phyloP scores from a whole-genome alignment of 53 echinoderm and acorn worm genomes.

The Temnopleurus reevesii region DNA sequence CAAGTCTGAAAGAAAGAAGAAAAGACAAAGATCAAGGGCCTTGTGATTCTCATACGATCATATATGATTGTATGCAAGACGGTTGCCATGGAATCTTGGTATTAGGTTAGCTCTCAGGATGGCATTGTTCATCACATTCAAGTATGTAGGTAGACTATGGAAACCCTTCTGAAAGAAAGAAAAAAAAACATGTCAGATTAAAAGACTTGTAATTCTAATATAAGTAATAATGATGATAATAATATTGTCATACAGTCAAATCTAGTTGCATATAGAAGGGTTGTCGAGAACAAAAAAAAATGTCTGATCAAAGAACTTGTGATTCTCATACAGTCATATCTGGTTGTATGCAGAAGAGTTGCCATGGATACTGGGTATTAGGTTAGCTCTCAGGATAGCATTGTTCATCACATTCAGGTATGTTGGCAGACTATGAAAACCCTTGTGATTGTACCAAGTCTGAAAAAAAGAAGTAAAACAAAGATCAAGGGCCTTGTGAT shows the following conservation, averaged over 20 bases:
- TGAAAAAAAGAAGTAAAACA: slow-evolving; percentile 53
- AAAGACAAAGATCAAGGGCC: too few species aligned
- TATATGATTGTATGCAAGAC: slow-evolving; percentile 91
- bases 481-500: too few species aligned
- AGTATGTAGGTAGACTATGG: slow-evolving; percentile 88
- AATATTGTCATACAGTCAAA: too few species aligned
- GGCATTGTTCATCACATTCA: slow-evolving; percentile 93
- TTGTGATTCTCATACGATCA: too few species aligned
- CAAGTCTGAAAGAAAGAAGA: slow-evolving; percentile 71
- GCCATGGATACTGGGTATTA: slow-evolving; percentile 83
- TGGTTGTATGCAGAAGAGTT: slow-evolving; percentile 99
- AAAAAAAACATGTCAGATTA: too few species aligned
- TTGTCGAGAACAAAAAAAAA: too few species aligned
- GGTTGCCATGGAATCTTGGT: slow-evolving; percentile 89
- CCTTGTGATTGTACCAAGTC: slow-evolving; percentile 96
- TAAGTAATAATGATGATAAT: too few species aligned
- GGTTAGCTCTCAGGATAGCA: slow-evolving; percentile 92
- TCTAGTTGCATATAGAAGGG: too few species aligned
- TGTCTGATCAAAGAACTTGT: too few species aligned
- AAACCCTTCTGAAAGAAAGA: slow-evolving; percentile 78
- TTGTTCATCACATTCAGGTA: slow-evolving; percentile 93
- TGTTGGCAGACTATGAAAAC: slow-evolving; percentile 90
- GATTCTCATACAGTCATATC: too few species aligned
- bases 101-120: slow-evolving; percentile 93
- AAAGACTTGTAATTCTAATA: too few species aligned